These are phyloP conservation scores for Lathamus discolor DNA, from an alignment of 2,113 vertebrate species.

Conservation along the genomic window DNA sequence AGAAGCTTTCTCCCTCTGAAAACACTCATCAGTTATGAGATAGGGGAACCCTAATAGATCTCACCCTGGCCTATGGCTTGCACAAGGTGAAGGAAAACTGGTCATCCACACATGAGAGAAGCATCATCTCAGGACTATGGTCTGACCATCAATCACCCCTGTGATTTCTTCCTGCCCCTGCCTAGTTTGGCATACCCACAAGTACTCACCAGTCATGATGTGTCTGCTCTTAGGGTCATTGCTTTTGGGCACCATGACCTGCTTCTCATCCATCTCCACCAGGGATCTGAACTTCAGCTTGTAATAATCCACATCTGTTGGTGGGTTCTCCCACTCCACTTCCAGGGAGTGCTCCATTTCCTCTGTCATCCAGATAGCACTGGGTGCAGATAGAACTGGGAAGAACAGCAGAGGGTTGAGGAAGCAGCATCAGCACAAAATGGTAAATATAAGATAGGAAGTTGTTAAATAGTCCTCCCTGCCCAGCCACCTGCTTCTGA, in stretches of 20 bases:
- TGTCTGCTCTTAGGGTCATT: constrained; percentile 82
- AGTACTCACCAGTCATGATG: constrained; percentile 79
- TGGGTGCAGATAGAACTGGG: constrained; percentile 71
- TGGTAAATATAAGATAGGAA: not conserved
- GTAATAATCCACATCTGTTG: constrained; percentile 80
- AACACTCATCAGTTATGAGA: not conserved
- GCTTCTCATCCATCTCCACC: constrained; percentile 72
- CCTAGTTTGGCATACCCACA: not conserved
- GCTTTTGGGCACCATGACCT: constrained; percentile 76
- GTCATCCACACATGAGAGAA: not conserved
- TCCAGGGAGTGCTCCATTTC: constrained; percentile 84
- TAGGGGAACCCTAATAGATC: not conserved
- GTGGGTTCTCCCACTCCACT: constrained; percentile 88
- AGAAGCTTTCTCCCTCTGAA: not conserved
- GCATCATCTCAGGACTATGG: not conserved
- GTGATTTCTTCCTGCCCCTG: not conserved
- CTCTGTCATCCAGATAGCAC: constrained; percentile 78
- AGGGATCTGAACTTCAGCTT: constrained; percentile 78
- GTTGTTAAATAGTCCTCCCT: not conserved
- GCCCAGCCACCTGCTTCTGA: not conserved
- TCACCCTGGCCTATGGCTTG: not conserved
- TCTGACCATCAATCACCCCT: not conserved
- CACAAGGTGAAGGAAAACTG: not conserved
- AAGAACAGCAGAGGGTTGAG: not conserved
- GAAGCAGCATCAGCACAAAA: not conserved